Base-by-base conservation (phyloP, 2,797 vertebrate genomes). In the Ficedula albicollis region DNA sequence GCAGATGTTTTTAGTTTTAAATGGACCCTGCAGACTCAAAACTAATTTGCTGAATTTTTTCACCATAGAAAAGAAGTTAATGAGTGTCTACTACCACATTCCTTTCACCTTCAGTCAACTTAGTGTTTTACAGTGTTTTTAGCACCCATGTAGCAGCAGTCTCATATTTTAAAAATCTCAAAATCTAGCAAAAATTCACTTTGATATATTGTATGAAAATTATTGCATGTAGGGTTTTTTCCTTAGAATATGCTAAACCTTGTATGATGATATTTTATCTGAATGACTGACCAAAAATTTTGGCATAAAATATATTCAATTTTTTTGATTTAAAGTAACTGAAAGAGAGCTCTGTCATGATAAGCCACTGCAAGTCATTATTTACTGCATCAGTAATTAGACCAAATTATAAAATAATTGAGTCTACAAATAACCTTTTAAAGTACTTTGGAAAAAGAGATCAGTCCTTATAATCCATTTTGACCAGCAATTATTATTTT, bases 1-100 rank as follows among this genome's bases (percentile, higher is more conserved):
- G 43, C 89, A 96, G 74, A 92, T 93, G 90, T 60, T 96, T 96
- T 87, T 59, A 49, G 36, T 87, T 96, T 95, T 66, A 90, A 87
- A 74, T 67, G 51, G 48, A 88, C 68, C 73, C 77, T 93, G 39
- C 34, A 88, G 60, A 72, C 38, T 88, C 34, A 90, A 82, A 92
- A 72, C 49, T 87, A 88, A 95, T 94, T 91, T 63, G 55, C 20
- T 38, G 62, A 60, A 44, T 66, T 69, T 84, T 96, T 93, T 95
- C 60, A 51, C 32, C 25, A 27, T 30, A 63, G 51, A 89, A 90
- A 20, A 60, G 17, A 90, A 90, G 74, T 63, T 89, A 88, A 82
- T 55, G 34, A 84, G 14, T 56, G n/a, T 74, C 68, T 84, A 49
- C 58, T 73, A 55, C 48, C 51, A 38, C 48, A 80, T 64, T 88